A percentile compares a stretch with the other conserved stretches of the same genome.
Conservation (phyloP, 2,888 invertebrate species). For the Noctua janthina region DNA sequence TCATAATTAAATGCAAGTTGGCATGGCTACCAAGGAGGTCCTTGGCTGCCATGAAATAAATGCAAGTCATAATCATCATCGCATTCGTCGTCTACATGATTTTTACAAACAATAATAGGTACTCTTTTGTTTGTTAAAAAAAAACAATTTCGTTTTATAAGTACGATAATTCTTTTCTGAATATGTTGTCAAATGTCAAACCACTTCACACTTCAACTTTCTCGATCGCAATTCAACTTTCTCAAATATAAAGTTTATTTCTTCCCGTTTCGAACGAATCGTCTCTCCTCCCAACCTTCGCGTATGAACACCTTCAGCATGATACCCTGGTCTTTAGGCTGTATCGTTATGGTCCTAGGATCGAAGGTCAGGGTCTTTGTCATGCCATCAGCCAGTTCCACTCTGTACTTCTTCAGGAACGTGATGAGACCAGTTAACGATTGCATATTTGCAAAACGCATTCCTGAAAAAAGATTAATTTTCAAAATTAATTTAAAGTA, state of each 20-base stretch:
- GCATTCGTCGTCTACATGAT: neutral
- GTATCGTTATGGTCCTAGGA: neutral
- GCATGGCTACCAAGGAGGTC: neutral
- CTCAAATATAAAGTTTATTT: neutral
- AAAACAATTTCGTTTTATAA: too few species aligned
- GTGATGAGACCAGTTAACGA: constrained; percentile 66
- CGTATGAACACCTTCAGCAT: neutral
- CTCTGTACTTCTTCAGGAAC: constrained; percentile 65
- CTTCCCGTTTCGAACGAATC: neutral
- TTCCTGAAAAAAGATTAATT: neutral
- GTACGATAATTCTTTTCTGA: neutral
- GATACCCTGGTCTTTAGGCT: neutral
- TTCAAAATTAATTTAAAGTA: neutral
- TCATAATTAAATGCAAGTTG: neutral
- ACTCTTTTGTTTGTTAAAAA: too few species aligned
- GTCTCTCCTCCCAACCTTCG: neutral
- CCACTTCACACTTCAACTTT: neutral
- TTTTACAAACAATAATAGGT: neutral
- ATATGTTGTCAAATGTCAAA: neutral
- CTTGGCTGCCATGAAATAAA: neutral
- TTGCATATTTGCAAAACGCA: constrained; percentile 9
- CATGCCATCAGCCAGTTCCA: constrained; percentile 3
- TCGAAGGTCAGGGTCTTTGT: neutral
- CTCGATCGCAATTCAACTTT: neutral
- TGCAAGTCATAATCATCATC: neutral